Percentiles rank a stretch among this genome's conserved stretches.
Conservation (phyloP, 2,797 vertebrate species). For the Aratinga solstitialis region DNA sequence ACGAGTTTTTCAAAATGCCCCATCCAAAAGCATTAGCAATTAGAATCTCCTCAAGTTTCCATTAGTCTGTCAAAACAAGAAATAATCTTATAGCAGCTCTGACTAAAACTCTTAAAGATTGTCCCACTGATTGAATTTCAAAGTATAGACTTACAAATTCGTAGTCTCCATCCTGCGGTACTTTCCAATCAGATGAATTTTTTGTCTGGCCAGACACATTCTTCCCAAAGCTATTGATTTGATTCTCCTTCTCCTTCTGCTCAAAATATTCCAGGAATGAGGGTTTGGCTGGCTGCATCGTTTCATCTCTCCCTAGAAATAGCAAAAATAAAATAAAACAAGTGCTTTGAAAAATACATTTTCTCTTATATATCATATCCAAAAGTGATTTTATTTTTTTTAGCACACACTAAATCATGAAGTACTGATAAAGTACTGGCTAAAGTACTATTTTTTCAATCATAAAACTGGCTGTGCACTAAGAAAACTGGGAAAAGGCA, state of each 20-base stretch:
- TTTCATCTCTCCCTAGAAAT: conserved; percentile 86
- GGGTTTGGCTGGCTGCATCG: conserved; percentile 87
- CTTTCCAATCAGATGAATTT: conserved; percentile 85
- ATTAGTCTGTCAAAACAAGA: conserved; percentile 48
- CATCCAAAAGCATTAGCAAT: conserved; percentile 60
- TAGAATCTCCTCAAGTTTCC: conserved; percentile 44
- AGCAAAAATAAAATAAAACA: not conserved
- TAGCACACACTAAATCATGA: not conserved
- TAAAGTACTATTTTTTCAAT: not conserved
- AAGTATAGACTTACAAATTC: conserved; percentile 87
- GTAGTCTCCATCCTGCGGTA: conserved; percentile 87
- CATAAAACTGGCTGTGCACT: not conserved
- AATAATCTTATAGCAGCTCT: conserved; percentile 70
- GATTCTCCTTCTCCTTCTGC: conserved; percentile 91
- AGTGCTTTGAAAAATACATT: not conserved
- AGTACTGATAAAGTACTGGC: not conserved
- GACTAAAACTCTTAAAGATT: conserved; percentile 31
- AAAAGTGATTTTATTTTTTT: conserved; percentile 28
- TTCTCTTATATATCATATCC: not conserved
- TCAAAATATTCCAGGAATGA: conserved; percentile 97
- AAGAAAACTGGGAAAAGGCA: not conserved
- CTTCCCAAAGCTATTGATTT: conserved; percentile 82
- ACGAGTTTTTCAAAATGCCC: not conserved
- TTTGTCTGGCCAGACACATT: conserved; percentile 75
- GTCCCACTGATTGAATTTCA: not conserved